Base-by-base conservation (phyloP, 2,888 invertebrate genomes). In the Spodoptera littoralis region DNA sequence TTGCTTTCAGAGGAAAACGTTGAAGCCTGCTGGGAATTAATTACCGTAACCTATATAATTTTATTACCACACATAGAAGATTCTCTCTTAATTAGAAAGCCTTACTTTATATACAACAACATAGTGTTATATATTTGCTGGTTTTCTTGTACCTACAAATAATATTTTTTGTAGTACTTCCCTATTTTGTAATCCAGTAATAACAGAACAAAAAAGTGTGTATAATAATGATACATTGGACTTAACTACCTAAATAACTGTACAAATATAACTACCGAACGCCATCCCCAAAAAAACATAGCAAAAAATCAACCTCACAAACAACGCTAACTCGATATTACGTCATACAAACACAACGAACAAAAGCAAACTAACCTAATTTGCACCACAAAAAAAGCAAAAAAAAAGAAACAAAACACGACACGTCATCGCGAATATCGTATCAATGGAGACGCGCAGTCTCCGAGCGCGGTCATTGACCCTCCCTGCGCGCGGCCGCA, bases 391-490 rank as follows among this genome's bases (percentile, higher is more conserved):
- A 55, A 53, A 55, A 55, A 42, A 24, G 0, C 0, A 8, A 41
- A 47, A 49, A 70, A 53, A 49, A 57, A 22, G 41, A 60, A 64
- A 46, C 70, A 64, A 50, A 62, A 64, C 63, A 71, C 57, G 65
- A 57, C 53, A 79, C 77, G 80, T 73, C 73, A 65, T 52, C 47
- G 46, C 49, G 49, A 36, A 36, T 30, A 36, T 22, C 44, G 57
- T 58, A 55, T 64, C 62, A 51, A 52, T 79, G 77, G 80, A 77
- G 73, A 51, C 86, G 79, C 72, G 79, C 83, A 59, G 80, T 83
- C 83, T 82, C 71, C 47, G 67, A 60, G 70, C 70, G 77, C 79
- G 87, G 85, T 82, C 83, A 63, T 51, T 60, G 83, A 80, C 86
- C 84, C 65, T 36, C 78, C 55, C 66, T 49, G 70, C 70, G 71